Conservation (phyloP, 2,113 vertebrate genomes). For the Perca flavescens region DNA sequence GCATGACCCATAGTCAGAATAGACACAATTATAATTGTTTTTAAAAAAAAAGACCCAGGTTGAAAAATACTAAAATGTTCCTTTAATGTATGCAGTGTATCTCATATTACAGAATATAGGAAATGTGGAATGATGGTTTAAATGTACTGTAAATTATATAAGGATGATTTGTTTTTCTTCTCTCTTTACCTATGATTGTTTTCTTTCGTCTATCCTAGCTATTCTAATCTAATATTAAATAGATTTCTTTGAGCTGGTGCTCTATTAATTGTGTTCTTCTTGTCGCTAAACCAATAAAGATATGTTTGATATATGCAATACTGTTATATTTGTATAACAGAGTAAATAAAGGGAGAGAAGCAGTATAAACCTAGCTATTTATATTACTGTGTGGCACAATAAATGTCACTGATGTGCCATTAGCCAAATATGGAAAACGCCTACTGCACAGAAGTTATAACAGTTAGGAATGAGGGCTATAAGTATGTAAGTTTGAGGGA, state of each 20-base stretch:
- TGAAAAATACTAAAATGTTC: neutral
- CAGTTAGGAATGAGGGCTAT: constrained; percentile 12
- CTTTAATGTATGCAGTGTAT: neutral
- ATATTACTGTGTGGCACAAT: constrained; percentile 35
- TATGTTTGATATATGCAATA: neutral
- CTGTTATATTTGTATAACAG: neutral
- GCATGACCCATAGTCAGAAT: neutral
- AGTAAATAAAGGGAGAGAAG: neutral
- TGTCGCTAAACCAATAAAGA: neutral
- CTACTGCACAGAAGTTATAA: constrained; percentile 26
- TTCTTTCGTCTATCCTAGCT: neutral
- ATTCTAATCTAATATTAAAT: neutral
- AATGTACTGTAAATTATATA: neutral
- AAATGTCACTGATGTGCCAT: constrained; percentile 41
- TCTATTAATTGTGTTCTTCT: neutral
- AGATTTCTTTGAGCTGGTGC: neutral
- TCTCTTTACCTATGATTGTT: neutral
- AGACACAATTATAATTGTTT: neutral
- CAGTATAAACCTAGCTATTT: constrained; percentile 31
- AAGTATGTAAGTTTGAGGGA: constrained; percentile 21
- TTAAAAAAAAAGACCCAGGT: neutral
- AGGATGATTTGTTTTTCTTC: neutral
- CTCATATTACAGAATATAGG: neutral
- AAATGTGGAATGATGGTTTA: neutral
- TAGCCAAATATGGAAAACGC: constrained; percentile 39